These are phyloP conservation scores for Diorhabda sublineata DNA, from an alignment of 1,140 invertebrate species.

Conservation along the genomic window DNA sequence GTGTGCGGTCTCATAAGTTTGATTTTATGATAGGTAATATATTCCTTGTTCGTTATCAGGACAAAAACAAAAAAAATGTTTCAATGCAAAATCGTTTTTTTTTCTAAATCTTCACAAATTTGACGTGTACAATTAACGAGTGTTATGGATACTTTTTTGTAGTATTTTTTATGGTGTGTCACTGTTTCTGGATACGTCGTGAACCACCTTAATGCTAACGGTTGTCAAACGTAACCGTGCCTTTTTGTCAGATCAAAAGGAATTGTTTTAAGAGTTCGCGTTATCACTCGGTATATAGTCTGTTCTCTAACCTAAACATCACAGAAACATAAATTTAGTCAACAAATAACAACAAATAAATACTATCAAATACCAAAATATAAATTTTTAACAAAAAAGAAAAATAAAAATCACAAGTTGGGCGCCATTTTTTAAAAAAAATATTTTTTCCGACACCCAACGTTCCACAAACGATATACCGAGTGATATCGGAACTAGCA, in stretches of 20 bases:
- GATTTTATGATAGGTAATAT: no score
- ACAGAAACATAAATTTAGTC: slow-evolving; percentile 29
- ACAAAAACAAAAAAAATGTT: no score
- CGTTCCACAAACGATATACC: neutral
- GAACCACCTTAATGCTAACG: slow-evolving; percentile 20
- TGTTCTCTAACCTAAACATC: slow-evolving; percentile 15
- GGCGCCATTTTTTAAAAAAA: slow-evolving; percentile 13
- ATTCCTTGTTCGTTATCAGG: no score
- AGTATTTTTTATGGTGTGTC: no score
- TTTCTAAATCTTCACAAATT: no score
- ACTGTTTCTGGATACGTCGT: neutral
- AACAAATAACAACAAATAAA: slow-evolving; percentile 28
- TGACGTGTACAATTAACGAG: no score
- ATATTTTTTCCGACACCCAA: slow-evolving; percentile 22
- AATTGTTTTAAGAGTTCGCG: slow-evolving; percentile 10
- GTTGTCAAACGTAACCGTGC: slow-evolving; percentile 40
- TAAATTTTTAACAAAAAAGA: slow-evolving; percentile 24
- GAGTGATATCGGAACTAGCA: slow-evolving; percentile 14
- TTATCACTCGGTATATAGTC: neutral
- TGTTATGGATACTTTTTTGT: no score
- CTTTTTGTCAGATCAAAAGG: slow-evolving; percentile 38
- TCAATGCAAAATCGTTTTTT: no score
- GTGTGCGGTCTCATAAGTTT: no score
- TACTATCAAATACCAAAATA: slow-evolving; percentile 21
- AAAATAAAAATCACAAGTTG: slow-evolving; percentile 22